Conservation (phyloP, 1,140 invertebrate species). For the Drosophila melanogaster region DNA sequence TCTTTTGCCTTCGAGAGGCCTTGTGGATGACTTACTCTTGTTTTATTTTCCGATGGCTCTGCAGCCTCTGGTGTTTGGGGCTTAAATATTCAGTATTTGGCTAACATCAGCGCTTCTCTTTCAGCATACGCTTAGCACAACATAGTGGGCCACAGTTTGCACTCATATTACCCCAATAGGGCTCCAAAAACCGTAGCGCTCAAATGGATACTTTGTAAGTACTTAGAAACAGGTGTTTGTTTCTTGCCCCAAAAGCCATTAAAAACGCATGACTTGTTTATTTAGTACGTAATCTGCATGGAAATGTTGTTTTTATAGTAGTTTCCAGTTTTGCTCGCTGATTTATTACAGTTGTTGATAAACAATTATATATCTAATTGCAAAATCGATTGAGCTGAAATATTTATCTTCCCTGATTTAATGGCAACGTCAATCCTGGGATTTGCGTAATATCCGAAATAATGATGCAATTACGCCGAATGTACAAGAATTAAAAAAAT, state of each 20-base stretch:
- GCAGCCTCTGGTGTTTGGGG: slow-evolving; percentile 3
- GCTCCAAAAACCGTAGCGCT: slow-evolving; percentile 25
- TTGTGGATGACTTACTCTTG: slow-evolving; percentile 3
- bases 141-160: slow-evolving; percentile 33
- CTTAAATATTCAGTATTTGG: slow-evolving; percentile 17
- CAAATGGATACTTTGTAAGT: slow-evolving; percentile 50
- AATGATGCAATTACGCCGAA: neutral
- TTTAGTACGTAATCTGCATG: slow-evolving; percentile 14
- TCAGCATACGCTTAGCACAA: slow-evolving; percentile 41
- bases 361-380: slow-evolving; percentile 5
- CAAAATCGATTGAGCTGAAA: neutral
- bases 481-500: neutral
- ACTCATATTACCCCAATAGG: slow-evolving; percentile 18
- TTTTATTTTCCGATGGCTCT: slow-evolving; percentile 19
- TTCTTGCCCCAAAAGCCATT: slow-evolving; percentile 11
- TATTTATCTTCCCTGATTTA: neutral
- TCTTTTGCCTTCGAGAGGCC: neutral
- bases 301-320: slow-evolving; percentile 13
- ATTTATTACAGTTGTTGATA: neutral
- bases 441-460: neutral
- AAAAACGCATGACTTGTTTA: slow-evolving; percentile 14
- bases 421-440: neutral
- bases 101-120: slow-evolving; percentile 53
- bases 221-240: slow-evolving; percentile 11
- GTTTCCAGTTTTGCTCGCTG: neutral